phyloP scores from a whole-genome alignment of 2,113 vertebrate genomes.

The Lagenorhynchus albirostris region DNA sequence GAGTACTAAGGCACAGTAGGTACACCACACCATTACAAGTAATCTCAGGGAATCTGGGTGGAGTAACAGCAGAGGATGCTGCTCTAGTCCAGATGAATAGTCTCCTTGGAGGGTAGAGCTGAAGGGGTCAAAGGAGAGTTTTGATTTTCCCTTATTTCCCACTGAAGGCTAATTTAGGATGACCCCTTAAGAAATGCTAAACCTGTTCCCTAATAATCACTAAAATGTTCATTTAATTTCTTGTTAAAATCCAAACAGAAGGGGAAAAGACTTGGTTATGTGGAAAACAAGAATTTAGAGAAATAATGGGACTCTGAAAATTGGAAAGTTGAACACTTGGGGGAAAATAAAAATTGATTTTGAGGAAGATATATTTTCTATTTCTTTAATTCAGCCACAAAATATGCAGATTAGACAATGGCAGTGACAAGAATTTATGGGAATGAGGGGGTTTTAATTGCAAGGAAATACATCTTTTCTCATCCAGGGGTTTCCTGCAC shows the following conservation, averaged over 20 bases:
- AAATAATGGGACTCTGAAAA: not conserved
- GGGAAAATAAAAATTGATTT: slow-evolving; percentile 13
- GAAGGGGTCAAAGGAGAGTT: not conserved
- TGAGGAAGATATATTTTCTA: not conserved
- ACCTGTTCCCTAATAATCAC: not conserved
- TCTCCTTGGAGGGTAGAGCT: fast-evolving
- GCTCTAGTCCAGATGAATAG: fast-evolving
- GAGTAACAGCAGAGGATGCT: not conserved
- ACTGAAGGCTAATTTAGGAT: not conserved
- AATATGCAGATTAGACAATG: not conserved
- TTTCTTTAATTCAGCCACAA: not conserved
- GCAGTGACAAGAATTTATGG: not conserved
- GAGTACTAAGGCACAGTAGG: not conserved
- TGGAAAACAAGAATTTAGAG: not conserved
- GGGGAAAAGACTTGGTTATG: not conserved
- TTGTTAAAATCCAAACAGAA: not conserved
- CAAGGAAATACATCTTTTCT: not conserved
- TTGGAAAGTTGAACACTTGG: not conserved
- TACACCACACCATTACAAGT: not conserved
- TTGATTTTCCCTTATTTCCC: not conserved
- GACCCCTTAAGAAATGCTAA: not conserved
- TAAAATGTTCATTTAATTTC: not conserved
- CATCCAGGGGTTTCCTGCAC: not conserved
- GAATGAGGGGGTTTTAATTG: not conserved
- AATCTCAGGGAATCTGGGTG: not conserved